phyloP scores from a whole-genome alignment of 30 jellyfish, hydroid and myxozoan species.

The Mastigias papua region DNA sequence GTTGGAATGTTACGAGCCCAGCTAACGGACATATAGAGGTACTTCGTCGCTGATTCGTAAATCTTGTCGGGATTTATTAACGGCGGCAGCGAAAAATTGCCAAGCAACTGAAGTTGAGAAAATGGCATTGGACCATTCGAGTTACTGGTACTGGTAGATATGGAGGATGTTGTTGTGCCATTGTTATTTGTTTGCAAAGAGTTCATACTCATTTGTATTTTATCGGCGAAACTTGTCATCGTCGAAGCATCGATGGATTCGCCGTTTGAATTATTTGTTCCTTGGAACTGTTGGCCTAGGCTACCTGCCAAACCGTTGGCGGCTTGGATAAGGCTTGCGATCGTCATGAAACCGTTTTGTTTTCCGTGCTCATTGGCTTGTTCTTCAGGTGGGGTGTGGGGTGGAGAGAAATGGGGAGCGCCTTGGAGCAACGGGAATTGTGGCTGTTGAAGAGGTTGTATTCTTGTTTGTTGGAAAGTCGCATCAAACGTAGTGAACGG shows the following conservation, averaged over 20 bases:
- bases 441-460: conserved; percentile 65
- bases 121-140: conserved; percentile 62
- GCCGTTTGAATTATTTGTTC: conserved; percentile 51
- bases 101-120: conserved; percentile 82
- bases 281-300: conserved; percentile 56
- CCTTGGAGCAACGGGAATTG: conserved; percentile 80
- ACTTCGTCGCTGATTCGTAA: conserved; percentile 96
- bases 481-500: conserved; percentile 75
- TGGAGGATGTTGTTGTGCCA: conserved; percentile 36
- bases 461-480: conserved; percentile 64
- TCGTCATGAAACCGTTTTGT: conserved; percentile 91
- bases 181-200: conserved; percentile 60
- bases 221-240: conserved; percentile 70
- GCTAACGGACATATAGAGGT: conserved; percentile 95
- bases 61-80: conserved; percentile 94
- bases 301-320: conserved; percentile 90
- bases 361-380: conserved; percentile 62
- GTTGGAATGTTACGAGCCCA: conserved; percentile 99
- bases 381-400: conserved; percentile 95
- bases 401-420: conserved; percentile 91
- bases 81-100: conserved; percentile 87
- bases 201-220: conserved; percentile 73
- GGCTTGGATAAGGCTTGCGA: conserved; percentile 95
- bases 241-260: conserved; percentile 66
- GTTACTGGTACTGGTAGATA: conserved; percentile 50